Conservation (phyloP, 2,113 vertebrate genomes). For the Opisthocomus hoazin region DNA sequence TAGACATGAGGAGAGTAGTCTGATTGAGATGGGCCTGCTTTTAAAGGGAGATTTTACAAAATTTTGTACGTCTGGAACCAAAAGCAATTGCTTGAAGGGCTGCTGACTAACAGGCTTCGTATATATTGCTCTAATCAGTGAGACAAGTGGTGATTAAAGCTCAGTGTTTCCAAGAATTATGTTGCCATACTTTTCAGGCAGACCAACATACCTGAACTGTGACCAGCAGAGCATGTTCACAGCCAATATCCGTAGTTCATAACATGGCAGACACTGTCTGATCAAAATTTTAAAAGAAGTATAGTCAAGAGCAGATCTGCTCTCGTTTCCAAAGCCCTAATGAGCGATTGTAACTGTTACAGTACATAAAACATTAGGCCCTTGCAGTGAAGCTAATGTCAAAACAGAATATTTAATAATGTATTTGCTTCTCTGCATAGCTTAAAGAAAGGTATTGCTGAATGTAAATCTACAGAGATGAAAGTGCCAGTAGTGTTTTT, state of each 20-base stretch:
- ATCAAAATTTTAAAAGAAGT: not conserved
- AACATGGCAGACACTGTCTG: not conserved
- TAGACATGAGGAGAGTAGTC: not conserved
- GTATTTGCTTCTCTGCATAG: not conserved
- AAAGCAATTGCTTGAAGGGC: not conserved
- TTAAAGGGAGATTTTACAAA: not conserved
- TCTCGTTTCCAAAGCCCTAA: not conserved
- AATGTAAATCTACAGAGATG: not conserved
- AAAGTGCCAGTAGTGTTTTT: not conserved
- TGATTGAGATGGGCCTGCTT: not conserved
- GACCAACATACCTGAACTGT: not conserved
- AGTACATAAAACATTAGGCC: not conserved
- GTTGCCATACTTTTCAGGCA: not conserved
- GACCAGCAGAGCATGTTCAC: not conserved
- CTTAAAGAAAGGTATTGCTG: not conserved
- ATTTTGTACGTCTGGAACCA: not conserved
- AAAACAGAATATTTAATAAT: conserved; percentile 24
- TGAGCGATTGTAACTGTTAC: not conserved
- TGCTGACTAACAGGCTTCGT: not conserved
- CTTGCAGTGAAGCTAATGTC: not conserved
- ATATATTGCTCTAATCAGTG: not conserved
- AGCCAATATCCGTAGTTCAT: not conserved
- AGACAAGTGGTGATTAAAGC: not conserved
- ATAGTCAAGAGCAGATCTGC: not conserved
- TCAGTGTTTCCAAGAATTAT: not conserved